phyloP scores from a whole-genome alignment of 2,797 vertebrate species.

The Malurus leucopterus region DNA sequence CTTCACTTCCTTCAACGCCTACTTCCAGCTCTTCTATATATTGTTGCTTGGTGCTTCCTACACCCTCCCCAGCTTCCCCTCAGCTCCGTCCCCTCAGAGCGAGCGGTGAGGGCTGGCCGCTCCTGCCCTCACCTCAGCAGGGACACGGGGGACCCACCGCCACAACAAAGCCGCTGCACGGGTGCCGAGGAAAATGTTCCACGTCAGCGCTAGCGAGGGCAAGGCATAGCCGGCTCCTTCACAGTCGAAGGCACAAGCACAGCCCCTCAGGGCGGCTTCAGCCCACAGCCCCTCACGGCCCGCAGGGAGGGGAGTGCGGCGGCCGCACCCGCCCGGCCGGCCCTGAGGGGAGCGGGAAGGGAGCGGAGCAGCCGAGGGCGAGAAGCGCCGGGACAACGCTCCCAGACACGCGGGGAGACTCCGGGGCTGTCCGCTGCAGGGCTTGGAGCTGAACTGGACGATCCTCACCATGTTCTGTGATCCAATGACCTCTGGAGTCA shows the following conservation, averaged over 20 bases:
- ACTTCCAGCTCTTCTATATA: not conserved
- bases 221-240: fast-evolving
- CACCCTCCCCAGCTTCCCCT: fast-evolving
- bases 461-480: not conserved
- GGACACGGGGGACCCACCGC: fast-evolving
- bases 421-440: not conserved
- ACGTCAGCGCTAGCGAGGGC: not conserved
- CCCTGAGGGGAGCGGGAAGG: not conserved
- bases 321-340: not conserved
- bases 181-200: not conserved
- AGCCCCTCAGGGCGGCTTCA: fast-evolving
- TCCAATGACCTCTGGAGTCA: not conserved
- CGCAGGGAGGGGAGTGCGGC: not conserved
- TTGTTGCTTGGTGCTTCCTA: not conserved
- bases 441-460: not conserved
- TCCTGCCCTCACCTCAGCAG: fast-evolving
- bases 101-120: fast-evolving
- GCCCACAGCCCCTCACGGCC: not conserved
- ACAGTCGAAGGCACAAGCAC: fast-evolving
- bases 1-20: not conserved
- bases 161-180: fast-evolving
- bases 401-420: not conserved
- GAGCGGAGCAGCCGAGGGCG: not conserved
- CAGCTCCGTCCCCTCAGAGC: not conserved
- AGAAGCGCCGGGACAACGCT: too few species aligned